Percentiles rank a stretch among this genome's conserved stretches.
Evolutionary conservation across 2,888 invertebrate species (phyloP).

Genomic region (Alsophila aescularia): DNA sequence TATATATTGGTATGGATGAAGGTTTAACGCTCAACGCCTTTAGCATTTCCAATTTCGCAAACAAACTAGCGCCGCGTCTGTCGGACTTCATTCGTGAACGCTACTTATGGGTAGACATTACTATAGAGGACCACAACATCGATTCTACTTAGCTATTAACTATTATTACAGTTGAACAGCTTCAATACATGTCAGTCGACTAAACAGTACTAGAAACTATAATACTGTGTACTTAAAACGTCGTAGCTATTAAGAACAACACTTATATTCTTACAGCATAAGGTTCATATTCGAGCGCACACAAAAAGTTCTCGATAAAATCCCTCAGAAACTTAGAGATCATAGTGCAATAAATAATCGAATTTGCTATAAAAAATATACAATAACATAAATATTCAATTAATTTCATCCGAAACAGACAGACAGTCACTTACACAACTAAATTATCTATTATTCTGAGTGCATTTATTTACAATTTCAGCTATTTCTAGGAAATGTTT

Average conservation of each 20-base stretch:
- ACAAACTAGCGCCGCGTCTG: too few relatives aligned
- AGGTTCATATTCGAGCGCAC: conserved; percentile 37
- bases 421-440: conserved; percentile 33
- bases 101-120: too few relatives aligned
- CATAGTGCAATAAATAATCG: conserved; percentile 23
- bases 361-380: conserved; percentile 11
- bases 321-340: conserved; percentile 18
- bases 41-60: too few relatives aligned
- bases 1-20: too few relatives aligned
- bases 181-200: conserved; percentile 19
- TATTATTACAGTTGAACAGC: conserved; percentile 1
- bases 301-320: conserved; percentile 8
- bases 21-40: too few relatives aligned
- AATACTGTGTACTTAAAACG: conserved; percentile 31
- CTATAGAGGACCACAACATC: too few relatives aligned
- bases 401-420: conserved; percentile 34
- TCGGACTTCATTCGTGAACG: too few relatives aligned
- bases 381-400: conserved; percentile 12
- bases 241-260: conserved; percentile 4
- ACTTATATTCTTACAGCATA: background rate
- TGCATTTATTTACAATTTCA: conserved; percentile 18
- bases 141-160: background rate
- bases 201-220: conserved; percentile 18
- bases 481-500: background rate
- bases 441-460: conserved; percentile 20